Evolutionary conservation across 2,888 invertebrate species (phyloP), one percentile per base, ranked within the genome.

Genomic region (Euproctis similis): DNA sequence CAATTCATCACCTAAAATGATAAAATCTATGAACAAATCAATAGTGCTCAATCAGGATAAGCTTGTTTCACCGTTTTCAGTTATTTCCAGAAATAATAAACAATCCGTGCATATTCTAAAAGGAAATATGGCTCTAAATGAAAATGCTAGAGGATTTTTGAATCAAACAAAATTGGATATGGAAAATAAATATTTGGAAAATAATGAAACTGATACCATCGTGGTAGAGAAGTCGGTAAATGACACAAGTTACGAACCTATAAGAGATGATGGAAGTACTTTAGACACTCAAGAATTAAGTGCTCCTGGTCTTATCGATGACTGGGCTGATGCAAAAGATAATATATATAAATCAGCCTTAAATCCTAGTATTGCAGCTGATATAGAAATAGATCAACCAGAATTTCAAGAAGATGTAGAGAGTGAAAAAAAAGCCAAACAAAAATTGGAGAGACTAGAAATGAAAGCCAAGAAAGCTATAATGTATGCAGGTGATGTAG

Each of bases 381-480:
- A 81, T 46, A 72, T 81, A 40, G 82, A 80, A 54, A 61, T 78
- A 30, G 82, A 77, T 23, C 74, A 72, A 44, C 55, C 70, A 4
- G 78, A 78, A 12, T 49, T 60, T 12, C 75, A 76, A 21, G 78
- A 80, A 1, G 72, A 74, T 21, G 31, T 35, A 14, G 42, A 42
- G 2, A 81, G 59, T 34, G 74, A 72, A 33, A 80, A 75, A 43
- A 75, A 57, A 49, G 52, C 62, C 1, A 80, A 80, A 41, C 63
- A 65, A 36, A 82, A 72, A 51, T 26, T 76, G 11, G 84, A 82
- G 31, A 67, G 55, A 34, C 49, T 81, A 11, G 84, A 84, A 56
- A 47, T 73, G 0, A 82, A 77, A 49, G 84, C 84, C 1, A 84
- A 84, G 35, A 82, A 81, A 50, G 84, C 84, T 22, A 84, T 84